Evolutionary conservation across 1,140 invertebrate species (phyloP).

Genomic region (Luehdorfia chinensis): DNA sequence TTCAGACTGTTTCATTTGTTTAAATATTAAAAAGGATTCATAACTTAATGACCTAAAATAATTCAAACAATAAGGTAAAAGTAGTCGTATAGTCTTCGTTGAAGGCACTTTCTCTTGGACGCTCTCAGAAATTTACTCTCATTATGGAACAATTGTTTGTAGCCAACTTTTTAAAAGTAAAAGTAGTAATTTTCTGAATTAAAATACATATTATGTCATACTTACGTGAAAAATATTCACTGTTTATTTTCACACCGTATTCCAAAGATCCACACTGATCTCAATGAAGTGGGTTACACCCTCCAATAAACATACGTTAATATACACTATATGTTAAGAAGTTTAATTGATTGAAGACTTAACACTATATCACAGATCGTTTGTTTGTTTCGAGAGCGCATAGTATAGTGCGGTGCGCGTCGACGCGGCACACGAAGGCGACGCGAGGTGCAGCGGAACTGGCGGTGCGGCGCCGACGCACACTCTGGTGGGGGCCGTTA

Average conservation of each 20-base stretch:
- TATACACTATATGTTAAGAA: too few species aligned
- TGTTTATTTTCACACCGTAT: slow-evolving; percentile 10
- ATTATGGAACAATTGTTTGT: too few species aligned
- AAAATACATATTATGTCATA: background rate
- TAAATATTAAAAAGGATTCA: too few species aligned
- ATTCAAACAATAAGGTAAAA: too few species aligned
- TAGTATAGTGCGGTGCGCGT: slow-evolving; percentile 35
- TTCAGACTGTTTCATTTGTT: too few species aligned
- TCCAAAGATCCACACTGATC: slow-evolving; percentile 5
- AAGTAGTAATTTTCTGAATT: too few species aligned
- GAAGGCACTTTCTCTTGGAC: too few species aligned
- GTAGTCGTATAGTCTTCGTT: too few species aligned
- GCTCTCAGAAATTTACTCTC: too few species aligned
- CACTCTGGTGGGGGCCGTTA: slow-evolving; percentile 49
- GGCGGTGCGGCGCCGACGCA: slow-evolving; percentile 34
- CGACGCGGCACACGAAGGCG: slow-evolving; percentile 15
- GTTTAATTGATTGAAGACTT: slow-evolving; percentile 39
- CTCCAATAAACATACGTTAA: too few species aligned
- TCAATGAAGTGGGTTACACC: slow-evolving; percentile 3
- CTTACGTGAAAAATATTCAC: slow-evolving; percentile 9
- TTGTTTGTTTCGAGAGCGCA: slow-evolving; percentile 56
- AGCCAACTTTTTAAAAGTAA: too few species aligned
- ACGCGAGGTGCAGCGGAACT: slow-evolving; percentile 5
- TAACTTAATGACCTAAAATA: too few species aligned
- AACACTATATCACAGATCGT: slow-evolving; percentile 71